Conservation (phyloP, 1,140 invertebrate genomes). For the Campoletis sonorensis region DNA sequence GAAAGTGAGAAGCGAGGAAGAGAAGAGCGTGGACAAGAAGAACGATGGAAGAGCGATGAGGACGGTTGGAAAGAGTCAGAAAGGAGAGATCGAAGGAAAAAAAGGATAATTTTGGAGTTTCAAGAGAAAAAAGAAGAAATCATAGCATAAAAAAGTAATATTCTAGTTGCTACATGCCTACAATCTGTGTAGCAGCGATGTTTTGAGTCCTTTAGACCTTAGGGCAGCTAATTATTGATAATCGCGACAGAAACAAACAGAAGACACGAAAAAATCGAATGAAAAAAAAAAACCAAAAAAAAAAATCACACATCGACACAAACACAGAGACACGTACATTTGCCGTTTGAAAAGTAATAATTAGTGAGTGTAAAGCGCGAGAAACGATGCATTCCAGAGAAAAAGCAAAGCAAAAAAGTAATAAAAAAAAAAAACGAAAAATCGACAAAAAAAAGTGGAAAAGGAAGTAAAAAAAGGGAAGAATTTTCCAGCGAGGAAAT, state of each 20-base stretch:
- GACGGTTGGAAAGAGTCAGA: not conserved
- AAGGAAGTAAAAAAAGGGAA: too few species aligned
- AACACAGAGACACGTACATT: not conserved
- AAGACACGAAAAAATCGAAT: not conserved
- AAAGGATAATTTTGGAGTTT: not conserved
- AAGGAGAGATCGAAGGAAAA: not conserved
- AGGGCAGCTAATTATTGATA: constrained; percentile 69
- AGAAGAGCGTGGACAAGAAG: constrained; percentile 17
- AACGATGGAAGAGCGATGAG: not conserved
- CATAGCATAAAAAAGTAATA: constrained; percentile 60
- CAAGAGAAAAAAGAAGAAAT: not conserved
- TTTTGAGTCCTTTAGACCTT: constrained; percentile 70
- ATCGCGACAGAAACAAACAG: constrained; percentile 48
- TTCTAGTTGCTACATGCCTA: constrained; percentile 73
- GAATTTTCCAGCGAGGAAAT: not conserved
- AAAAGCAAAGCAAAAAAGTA: not conserved
- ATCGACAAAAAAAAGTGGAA: too few species aligned
- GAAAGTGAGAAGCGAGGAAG: constrained; percentile 65
- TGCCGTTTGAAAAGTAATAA: not conserved
- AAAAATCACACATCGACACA: constrained; percentile 17
- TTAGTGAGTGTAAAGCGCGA: not conserved
- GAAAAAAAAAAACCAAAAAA: not conserved
- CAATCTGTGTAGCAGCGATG: constrained; percentile 70
- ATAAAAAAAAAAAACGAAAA: not conserved
- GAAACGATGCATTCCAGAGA: constrained; percentile 36